These are phyloP conservation scores for Spea hammondii DNA, from an alignment of 2,797 vertebrate genomes.

Conservation along the genomic window DNA sequence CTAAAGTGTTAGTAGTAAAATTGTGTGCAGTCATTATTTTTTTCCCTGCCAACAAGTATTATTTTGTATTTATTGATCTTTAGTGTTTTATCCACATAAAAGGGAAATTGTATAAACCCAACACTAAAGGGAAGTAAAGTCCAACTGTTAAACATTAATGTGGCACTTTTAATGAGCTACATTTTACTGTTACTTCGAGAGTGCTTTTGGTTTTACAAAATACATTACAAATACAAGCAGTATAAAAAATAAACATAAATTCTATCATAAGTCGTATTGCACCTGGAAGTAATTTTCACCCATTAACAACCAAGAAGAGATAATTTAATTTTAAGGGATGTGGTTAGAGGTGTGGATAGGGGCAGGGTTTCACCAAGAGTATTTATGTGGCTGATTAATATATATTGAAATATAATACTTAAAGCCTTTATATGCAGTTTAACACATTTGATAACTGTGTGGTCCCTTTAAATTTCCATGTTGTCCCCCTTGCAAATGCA, in stretches of 20 bases:
- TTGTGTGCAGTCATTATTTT: slow-evolving; percentile 7
- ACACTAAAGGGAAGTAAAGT: slow-evolving; percentile 14
- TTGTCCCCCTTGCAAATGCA: too few relatives aligned
- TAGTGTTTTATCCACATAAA: slow-evolving; percentile 24
- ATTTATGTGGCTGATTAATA: too few relatives aligned
- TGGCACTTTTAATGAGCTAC: slow-evolving; percentile 10
- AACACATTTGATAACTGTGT: too few relatives aligned
- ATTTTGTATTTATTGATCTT: slow-evolving; percentile 31
- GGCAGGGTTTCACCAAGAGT: too few relatives aligned
- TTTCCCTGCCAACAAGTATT: slow-evolving; percentile 6
- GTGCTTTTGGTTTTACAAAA: not conserved
- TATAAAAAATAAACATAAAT: not conserved
- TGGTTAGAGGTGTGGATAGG: too few relatives aligned
- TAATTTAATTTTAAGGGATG: too few relatives aligned
- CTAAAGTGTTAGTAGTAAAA: slow-evolving; percentile 7
- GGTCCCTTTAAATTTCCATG: too few relatives aligned
- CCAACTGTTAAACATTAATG: slow-evolving; percentile 19
- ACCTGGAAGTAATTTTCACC: too few relatives aligned
- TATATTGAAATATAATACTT: too few relatives aligned
- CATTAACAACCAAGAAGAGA: too few relatives aligned
- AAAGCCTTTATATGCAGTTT: too few relatives aligned
- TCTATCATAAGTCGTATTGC: too few relatives aligned
- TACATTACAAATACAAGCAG: not conserved
- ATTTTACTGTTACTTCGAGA: slow-evolving; percentile 17
- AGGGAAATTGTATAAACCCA: slow-evolving; percentile 3